These are phyloP conservation scores for Drosophila pseudoananassae DNA, from an alignment of 1,140 invertebrate species.

Conservation along the genomic window DNA sequence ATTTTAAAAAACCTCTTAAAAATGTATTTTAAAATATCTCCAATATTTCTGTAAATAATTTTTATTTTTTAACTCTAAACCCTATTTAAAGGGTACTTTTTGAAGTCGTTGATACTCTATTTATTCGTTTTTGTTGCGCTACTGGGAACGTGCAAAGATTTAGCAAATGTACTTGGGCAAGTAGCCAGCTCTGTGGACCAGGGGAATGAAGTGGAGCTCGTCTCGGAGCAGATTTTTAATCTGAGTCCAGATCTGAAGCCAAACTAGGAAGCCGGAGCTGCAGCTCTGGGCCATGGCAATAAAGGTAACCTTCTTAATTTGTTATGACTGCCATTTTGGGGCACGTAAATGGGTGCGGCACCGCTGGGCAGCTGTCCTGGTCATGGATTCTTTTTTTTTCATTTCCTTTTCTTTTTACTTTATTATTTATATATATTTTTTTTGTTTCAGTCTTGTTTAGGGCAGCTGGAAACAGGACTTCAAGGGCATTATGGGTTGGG, in stretches of 20 bases:
- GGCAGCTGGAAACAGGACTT: neutral
- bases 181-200: constrained; percentile 46
- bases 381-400: neutral
- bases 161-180: constrained; percentile 59
- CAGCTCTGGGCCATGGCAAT: constrained; percentile 56
- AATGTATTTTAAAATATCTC: too few species aligned
- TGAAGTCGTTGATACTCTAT: too few species aligned
- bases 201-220: too few species aligned
- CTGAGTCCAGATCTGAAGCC: constrained; percentile 7
- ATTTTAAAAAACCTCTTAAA: too few species aligned
- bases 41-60: too few species aligned
- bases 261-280: neutral
- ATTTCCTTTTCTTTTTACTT: neutral
- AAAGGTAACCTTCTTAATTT: constrained; percentile 81
- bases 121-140: constrained; percentile 24
- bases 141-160: constrained; percentile 52
- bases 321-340: constrained; percentile 74
- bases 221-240: constrained; percentile 13
- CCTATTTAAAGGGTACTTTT: neutral
- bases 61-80: too few species aligned
- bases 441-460: neutral
- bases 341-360: constrained; percentile 59
- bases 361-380: constrained; percentile 35
- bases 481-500: neutral
- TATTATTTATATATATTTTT: neutral